phyloP scores from a whole-genome alignment of 2,113 vertebrate species.

The Budorcas taxicolor region DNA sequence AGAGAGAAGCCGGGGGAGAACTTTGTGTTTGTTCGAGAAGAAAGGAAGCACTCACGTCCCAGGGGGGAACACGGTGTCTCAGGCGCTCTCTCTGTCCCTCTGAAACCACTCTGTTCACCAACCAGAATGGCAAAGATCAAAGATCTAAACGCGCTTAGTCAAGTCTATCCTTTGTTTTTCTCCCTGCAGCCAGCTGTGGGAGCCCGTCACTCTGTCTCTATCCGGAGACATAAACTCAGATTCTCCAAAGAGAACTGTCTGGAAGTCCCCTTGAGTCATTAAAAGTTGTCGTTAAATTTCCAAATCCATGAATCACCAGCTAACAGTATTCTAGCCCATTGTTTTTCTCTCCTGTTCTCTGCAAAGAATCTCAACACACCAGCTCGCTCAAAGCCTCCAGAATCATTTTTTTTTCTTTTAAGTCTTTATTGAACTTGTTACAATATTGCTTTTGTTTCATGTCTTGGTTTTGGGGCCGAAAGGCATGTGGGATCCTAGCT shows the following conservation, averaged over 20 bases:
- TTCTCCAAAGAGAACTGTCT: background rate
- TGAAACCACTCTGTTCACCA: background rate
- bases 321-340: background rate
- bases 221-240: background rate
- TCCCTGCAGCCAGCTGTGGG: background rate
- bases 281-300: background rate
- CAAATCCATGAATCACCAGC: background rate
- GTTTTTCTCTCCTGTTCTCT: background rate
- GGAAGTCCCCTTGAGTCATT: background rate
- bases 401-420: background rate
- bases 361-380: background rate
- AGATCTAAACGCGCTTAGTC: background rate
- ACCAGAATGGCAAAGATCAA: background rate
- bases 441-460: background rate
- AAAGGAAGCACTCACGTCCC: background rate
- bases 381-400: background rate
- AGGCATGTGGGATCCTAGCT: background rate
- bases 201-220: background rate
- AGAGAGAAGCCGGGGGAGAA: background rate
- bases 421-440: background rate
- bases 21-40: background rate
- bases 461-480: background rate
- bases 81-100: accelerated
- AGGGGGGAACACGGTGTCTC: background rate
- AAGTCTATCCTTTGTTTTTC: background rate